Conservation (phyloP, 2,888 invertebrate genomes). For the Beris morrisii region DNA sequence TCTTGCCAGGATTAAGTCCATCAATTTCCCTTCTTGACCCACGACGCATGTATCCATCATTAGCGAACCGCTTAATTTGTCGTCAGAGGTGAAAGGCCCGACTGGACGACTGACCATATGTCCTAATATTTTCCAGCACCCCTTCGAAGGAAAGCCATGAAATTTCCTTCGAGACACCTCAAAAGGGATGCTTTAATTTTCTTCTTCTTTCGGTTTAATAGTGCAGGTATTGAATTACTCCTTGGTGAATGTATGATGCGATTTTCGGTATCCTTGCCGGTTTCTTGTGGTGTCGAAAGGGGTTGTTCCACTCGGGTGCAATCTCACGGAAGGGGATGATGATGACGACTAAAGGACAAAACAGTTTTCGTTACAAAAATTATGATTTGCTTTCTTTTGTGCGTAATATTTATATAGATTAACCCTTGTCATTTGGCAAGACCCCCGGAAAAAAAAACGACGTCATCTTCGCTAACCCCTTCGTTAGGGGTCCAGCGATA, state of each 20-base stretch:
- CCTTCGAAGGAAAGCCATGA: background rate
- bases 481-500: background rate
- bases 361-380: slow-evolving; percentile 25
- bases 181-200: background rate
- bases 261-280: too few species aligned
- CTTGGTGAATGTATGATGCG: too few species aligned
- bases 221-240: too few species aligned
- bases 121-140: background rate
- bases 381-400: slow-evolving; percentile 37
- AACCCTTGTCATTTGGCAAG: slow-evolving; percentile 35
- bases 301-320: too few species aligned
- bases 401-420: slow-evolving; percentile 38
- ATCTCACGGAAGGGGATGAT: too few species aligned
- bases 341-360: too few species aligned
- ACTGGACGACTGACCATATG: slow-evolving; percentile 14
- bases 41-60: background rate
- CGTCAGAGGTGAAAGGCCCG: slow-evolving; percentile 1
- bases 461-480: slow-evolving; percentile 22
- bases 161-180: background rate
- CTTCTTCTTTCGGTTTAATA: too few species aligned
- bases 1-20: background rate
- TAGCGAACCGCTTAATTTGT: slow-evolving; percentile 28
- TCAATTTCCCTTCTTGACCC: background rate
- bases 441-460: background rate
- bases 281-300: too few species aligned